Evolutionary conservation across 2,113 vertebrate genomes (phyloP), one percentile per base, ranked within the genome.

Genomic region (Cynoglossus semilaevis): DNA sequence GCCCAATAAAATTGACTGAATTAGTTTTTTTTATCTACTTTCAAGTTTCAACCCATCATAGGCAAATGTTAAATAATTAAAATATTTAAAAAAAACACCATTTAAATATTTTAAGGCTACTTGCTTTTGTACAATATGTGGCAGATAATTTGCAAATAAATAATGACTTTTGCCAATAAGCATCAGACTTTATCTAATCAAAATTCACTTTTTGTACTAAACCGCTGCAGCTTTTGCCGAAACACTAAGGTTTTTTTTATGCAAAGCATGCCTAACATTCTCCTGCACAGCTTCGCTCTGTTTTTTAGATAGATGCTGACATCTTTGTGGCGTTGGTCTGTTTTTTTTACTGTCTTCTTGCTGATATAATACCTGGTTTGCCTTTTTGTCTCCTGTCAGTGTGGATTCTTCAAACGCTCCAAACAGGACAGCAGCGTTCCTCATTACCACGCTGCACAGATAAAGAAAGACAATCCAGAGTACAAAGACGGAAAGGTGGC

Each of bases 341-440:
- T 16, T 13, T 11, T 51, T 66, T 36, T n/a, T 18, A 12, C 50
- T 6, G 38, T 12, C 1, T 11, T 3, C 15, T 51, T 15, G 12
- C 60, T 51, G 10, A 62, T 51, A 7, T 36, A 51, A 51, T 7
- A 2, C 14, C 16, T 7, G 15, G 15, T 16, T 36, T 68, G 48
- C 68, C 52, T 56, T 56, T 51, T 35, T 67, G 19, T 52, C 19
- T 49, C 15, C 12, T 54, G 50, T 15, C 84, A 99, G 97, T 99
- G 95, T 43, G 97, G 96, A 77, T 98, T 99, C 93, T 99, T 98
- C 87, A 93, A 91, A 76, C 96, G 94, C 46, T 92, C 95, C 65
- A 93, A 93, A 88, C 94, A 93, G 80, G 93, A 96, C 10, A 92
- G 96, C 84, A 94, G 89, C 14, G 77, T 98, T 70, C 97, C 96